A percentile compares a stretch with the other conserved stretches of the same genome.
phyloP scores from a whole-genome alignment of 2,113 vertebrate genomes.

The Protobothrops mucrosquamatus region DNA sequence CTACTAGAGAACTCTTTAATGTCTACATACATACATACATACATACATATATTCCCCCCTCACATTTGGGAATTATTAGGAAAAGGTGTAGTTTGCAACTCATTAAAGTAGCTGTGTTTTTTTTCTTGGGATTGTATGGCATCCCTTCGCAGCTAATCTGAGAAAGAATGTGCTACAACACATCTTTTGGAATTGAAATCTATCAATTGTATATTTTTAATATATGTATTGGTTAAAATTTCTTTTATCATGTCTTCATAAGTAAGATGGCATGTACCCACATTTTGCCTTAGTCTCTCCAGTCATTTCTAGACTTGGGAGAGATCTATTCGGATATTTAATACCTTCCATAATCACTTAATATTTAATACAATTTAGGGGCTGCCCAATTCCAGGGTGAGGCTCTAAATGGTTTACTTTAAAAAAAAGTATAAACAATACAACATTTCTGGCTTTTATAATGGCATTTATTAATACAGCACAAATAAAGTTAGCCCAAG shows the following conservation, averaged over 20 bases:
- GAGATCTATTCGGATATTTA: not conserved
- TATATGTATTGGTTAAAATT: not conserved
- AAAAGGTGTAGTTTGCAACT: not conserved
- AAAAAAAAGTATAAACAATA: not conserved
- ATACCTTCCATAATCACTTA: not conserved
- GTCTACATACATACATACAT: not conserved
- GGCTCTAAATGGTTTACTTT: not conserved
- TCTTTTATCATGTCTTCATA: not conserved
- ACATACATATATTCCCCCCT: too few species aligned
- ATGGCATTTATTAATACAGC: not conserved
- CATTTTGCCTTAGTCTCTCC: not conserved
- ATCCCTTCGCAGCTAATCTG: not conserved
- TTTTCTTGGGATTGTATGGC: not conserved
- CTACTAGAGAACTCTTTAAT: not conserved
- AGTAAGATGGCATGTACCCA: not conserved
- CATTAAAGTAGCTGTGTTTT: not conserved
- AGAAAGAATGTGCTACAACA: not conserved
- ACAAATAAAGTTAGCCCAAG: not conserved
- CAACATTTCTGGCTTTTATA: not conserved
- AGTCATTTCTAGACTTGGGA: not conserved
- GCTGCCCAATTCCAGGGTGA: not conserved
- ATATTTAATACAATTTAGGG: not conserved
- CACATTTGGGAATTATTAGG: not conserved
- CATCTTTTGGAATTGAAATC: not conserved
- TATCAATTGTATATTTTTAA: not conserved